phyloP scores from a whole-genome alignment of 2,888 invertebrate species.

The Drosophila multiciliata region DNA sequence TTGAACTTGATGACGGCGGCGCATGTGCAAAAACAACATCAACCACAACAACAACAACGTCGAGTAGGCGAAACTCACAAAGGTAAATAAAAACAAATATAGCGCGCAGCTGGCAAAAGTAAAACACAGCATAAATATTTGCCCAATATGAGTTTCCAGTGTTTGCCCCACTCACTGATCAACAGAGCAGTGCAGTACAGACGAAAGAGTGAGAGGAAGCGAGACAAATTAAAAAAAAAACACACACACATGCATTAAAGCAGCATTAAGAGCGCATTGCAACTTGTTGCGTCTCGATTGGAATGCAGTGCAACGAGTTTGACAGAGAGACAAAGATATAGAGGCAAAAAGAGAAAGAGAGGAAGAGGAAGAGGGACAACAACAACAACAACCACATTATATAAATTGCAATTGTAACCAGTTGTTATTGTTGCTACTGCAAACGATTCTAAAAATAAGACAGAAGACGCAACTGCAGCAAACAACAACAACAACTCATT shows the following conservation, averaged over 20 bases:
- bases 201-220: constrained; percentile 7
- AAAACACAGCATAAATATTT: constrained; percentile 71
- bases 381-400: constrained; percentile 24
- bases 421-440: constrained; percentile 46
- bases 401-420: constrained; percentile 64
- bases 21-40: constrained; percentile 49
- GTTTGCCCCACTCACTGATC: constrained; percentile 65
- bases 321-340: constrained; percentile 22
- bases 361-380: not conserved
- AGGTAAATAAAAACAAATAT: constrained; percentile 50
- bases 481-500: constrained; percentile 33
- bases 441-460: constrained; percentile 59
- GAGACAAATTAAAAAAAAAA: constrained; percentile 40
- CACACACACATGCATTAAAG: constrained; percentile 1
- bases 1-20: constrained; percentile 65
- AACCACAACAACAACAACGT: constrained; percentile 27
- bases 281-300: constrained; percentile 56
- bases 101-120: constrained; percentile 48
- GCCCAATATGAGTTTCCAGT: constrained; percentile 50
- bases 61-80: constrained; percentile 47
- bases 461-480: constrained; percentile 16
- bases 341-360: not conserved
- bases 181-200: constrained; percentile 10
- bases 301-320: constrained; percentile 76
- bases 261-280: constrained; percentile 34